These are phyloP conservation scores for Cyprinodon variegatus DNA, from an alignment of 2,113 vertebrate species.

Conservation along the genomic window DNA sequence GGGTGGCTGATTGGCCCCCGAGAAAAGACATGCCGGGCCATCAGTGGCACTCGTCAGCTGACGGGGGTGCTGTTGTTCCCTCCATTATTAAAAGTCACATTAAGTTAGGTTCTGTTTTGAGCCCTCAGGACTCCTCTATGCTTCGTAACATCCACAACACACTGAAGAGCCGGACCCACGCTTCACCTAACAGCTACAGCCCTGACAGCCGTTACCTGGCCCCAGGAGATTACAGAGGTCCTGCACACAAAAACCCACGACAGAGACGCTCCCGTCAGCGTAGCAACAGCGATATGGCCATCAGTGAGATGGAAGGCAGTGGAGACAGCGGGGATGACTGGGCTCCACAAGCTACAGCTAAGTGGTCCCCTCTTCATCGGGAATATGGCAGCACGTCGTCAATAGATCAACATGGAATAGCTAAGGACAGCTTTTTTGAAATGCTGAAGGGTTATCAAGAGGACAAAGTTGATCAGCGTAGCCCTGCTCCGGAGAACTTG, in stretches of 20 bases:
- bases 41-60: conserved; percentile 63
- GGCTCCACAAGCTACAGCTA: conserved; percentile 82
- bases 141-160: conserved; percentile 93
- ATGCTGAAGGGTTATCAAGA: conserved; percentile 91
- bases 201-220: conserved; percentile 87
- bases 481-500: conserved; percentile 84
- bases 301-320: conserved; percentile 90
- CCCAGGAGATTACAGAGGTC: conserved; percentile 86
- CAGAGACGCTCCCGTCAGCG: conserved; percentile 90
- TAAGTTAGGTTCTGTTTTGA: conserved; percentile 84
- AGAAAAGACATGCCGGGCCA: conserved; percentile 84
- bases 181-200: conserved; percentile 71
- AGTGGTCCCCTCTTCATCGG: conserved; percentile 90
- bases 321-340: conserved; percentile 92
- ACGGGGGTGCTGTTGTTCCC: conserved; percentile 56
- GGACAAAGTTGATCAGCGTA: conserved; percentile 86
- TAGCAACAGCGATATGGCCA: conserved; percentile 95
- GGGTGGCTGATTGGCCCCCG: conserved; percentile 96
- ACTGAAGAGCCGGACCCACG: conserved; percentile 87
- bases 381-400: conserved; percentile 99
- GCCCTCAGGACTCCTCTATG: conserved; percentile 91
- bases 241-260: conserved; percentile 85
- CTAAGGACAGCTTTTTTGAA: conserved; percentile 93
- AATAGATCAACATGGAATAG: conserved; percentile 92
- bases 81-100: conserved; percentile 58